Base-by-base conservation (phyloP, 2,888 invertebrate genomes). In the Peribatodes rhomboidaria region DNA sequence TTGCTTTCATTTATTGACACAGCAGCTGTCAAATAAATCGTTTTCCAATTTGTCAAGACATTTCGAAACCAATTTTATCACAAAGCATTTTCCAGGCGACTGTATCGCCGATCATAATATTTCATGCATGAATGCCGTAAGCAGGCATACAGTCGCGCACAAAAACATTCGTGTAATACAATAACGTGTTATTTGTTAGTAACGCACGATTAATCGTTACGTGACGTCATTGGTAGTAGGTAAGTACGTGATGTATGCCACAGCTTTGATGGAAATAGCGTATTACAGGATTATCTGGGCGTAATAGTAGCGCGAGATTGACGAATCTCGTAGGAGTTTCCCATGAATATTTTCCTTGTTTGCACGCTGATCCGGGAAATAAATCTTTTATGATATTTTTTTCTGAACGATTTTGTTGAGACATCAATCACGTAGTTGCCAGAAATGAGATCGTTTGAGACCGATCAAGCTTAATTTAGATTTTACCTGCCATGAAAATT, bases 61-160 rank as follows among this genome's bases (percentile, higher is more conserved):
- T 67, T 72, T 67, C 67, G 65, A 49, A 64, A 64, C 67, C 67
- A 68, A 67, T 69, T 67, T 72, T 67, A 64, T 47, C 65, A 64
- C 65, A 72, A 70, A 72, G 67, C 69, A 57, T 65, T 72, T 69
- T 72, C 69, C 61, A 67, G 67, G 54, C 64, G 67, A 70, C 69
- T 46, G 65, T 69, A 67, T 69, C 57, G 53, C 63, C 63, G 68
- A 61, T 68, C 68, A 67, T 70, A 76, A 81, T 80, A 81, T 78
- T 78, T 81, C 78, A 79, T 74, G 70, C 72, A 68, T 69, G 71
- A 71, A 74, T 69, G 65, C 69, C 67, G 70, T 71, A 68, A 64
- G 69, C 65, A 67, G 65, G 68, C 68, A 62, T 70, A 78, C 75
- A 75, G 68, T 74, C 63, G 63, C 62, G 61, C 18, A 67, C 63